Evolutionary conservation across 2,888 invertebrate genomes (phyloP).

Genomic region (Lepidonotus clava): DNA sequence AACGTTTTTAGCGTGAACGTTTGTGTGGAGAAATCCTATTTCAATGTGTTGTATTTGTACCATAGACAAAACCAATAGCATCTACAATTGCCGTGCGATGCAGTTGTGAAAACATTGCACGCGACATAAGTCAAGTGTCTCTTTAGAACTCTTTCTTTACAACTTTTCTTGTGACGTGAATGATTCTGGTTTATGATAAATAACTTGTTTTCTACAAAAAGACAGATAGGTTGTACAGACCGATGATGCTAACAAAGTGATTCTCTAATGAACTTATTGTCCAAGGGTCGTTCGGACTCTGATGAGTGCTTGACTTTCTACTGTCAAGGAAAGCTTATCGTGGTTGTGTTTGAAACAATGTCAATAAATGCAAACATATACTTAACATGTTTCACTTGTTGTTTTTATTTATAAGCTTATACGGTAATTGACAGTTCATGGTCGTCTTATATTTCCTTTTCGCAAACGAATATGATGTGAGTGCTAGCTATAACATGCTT

Average conservation of each 20-base stretch:
- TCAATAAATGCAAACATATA: conserved; percentile 24
- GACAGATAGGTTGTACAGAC: too few species aligned
- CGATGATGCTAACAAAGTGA: not conserved
- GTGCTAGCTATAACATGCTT: too few species aligned
- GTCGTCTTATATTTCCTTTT: too few species aligned
- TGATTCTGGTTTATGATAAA: too few species aligned
- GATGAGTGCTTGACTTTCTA: not conserved
- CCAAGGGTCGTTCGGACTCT: not conserved
- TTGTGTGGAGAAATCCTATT: not conserved
- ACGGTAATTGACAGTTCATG: too few species aligned
- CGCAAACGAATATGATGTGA: too few species aligned
- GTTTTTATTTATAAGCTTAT: too few species aligned
- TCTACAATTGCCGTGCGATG: not conserved
- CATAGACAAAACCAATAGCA: not conserved
- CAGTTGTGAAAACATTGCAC: not conserved
- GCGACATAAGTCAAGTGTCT: not conserved
- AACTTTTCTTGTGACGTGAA: not conserved
- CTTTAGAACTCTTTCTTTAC: not conserved
- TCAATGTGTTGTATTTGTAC: not conserved
- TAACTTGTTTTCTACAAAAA: too few species aligned
- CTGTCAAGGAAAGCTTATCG: not conserved
- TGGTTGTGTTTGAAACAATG: conserved; percentile 41
- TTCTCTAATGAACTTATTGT: not conserved
- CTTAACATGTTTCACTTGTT: not conserved
- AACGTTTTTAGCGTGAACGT: not conserved